These are phyloP conservation scores for Oreotragus oreotragus DNA, from an alignment of 2,113 vertebrate genomes.

Conservation along the genomic window DNA sequence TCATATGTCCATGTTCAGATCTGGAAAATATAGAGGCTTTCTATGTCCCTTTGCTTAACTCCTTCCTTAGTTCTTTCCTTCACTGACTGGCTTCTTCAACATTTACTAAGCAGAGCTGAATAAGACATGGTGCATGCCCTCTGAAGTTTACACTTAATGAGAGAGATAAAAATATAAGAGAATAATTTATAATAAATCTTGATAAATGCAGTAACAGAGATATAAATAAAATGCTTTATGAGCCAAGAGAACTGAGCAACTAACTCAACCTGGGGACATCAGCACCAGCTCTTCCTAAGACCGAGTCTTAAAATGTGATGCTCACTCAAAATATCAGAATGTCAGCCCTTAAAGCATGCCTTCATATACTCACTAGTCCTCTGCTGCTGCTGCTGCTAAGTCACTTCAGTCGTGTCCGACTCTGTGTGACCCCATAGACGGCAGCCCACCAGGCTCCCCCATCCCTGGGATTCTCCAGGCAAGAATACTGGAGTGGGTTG, in stretches of 20 bases:
- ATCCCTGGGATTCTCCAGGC: too few relatives aligned
- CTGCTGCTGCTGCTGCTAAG: too few relatives aligned
- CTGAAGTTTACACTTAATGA: neutral
- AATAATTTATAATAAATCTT: constrained; percentile 19
- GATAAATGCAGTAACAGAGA: neutral
- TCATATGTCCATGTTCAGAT: neutral
- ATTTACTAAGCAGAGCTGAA: constrained; percentile 2
- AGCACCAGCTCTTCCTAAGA: neutral
- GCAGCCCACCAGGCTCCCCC: too few relatives aligned
- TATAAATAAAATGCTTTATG: neutral
- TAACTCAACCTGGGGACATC: neutral
- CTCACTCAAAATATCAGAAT: neutral
- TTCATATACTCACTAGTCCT: neutral
- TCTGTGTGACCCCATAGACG: too few relatives aligned
- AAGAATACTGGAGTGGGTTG: too few relatives aligned
- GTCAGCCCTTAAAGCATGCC: neutral
- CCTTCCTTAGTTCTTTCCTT: neutral
- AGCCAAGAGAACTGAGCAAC: neutral
- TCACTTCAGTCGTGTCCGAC: too few relatives aligned
- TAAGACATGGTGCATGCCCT: neutral
- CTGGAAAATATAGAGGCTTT: too few relatives aligned
- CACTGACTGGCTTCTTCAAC: neutral
- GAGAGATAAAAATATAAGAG: neutral
- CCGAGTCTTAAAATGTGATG: neutral
- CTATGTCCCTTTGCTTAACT: neutral